A percentile compares a stretch with the other conserved stretches of the same genome.
Conservation (phyloP, 2,113 vertebrate species). For the Sphaerodactylus townsendi region DNA sequence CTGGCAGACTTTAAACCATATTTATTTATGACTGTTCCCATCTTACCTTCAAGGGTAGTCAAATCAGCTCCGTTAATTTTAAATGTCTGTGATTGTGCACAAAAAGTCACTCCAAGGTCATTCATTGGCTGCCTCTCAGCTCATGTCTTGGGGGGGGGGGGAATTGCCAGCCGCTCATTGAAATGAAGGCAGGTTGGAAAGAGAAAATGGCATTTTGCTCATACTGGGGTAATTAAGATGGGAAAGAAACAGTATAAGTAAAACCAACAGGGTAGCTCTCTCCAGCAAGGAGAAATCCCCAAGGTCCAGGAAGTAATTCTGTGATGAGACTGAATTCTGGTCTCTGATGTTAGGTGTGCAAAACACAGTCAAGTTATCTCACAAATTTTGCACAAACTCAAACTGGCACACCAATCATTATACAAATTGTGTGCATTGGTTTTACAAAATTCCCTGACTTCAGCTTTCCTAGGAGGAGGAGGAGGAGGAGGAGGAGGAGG, state of each 20-base stretch:
- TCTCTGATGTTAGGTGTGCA: neutral
- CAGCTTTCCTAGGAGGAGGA: no score
- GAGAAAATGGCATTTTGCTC: constrained; percentile 63
- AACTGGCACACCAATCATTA: neutral
- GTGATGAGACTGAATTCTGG: neutral
- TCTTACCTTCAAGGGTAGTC: constrained; percentile 55
- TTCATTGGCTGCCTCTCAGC: constrained; percentile 49
- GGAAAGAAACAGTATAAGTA: constrained; percentile 59
- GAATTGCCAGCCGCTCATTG: constrained; percentile 48
- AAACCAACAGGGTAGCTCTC: constrained; percentile 50
- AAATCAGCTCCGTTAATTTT: constrained; percentile 62
- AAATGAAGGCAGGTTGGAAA: constrained; percentile 45
- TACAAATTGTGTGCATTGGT: neutral
- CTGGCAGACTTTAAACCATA: constrained; percentile 38
- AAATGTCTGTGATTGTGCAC: constrained; percentile 7
- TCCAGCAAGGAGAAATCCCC: constrained; percentile 23
- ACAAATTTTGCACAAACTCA: neutral
- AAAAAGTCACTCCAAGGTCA: constrained; percentile 62
- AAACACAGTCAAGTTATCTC: neutral
- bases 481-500: no score
- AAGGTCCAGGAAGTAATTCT: neutral
- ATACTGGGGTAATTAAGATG: constrained; percentile 68
- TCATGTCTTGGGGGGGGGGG: constrained; percentile 32
- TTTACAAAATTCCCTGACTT: neutral
- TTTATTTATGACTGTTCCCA: constrained; percentile 17